A percentile compares a stretch with the other conserved stretches of the same genome.
These are phyloP conservation scores for Ceriagrion tenellum DNA, from an alignment of 2,888 invertebrate genomes.

Conservation along the genomic window DNA sequence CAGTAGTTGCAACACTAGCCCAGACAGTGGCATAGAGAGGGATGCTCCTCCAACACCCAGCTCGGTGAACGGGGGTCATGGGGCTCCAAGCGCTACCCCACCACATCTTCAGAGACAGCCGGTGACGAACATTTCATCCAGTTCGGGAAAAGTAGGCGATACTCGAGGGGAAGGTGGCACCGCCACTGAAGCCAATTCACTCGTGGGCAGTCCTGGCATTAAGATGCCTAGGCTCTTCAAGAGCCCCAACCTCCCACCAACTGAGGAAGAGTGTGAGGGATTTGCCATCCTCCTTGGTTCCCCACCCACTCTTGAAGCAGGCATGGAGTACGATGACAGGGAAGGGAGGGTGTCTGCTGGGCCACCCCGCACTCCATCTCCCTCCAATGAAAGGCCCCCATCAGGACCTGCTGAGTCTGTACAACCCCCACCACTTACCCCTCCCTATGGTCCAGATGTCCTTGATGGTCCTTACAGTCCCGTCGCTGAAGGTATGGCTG, in stretches of 20 bases:
- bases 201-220: slow-evolving; percentile 68
- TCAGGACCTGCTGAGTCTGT: slow-evolving; percentile 62
- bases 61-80: slow-evolving; percentile 74
- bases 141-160: slow-evolving; percentile 78
- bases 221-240: slow-evolving; percentile 71
- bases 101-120: slow-evolving; percentile 76
- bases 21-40: slow-evolving; percentile 92
- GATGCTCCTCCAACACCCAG: slow-evolving; percentile 81
- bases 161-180: slow-evolving; percentile 72
- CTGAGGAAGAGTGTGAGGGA: slow-evolving; percentile 51
- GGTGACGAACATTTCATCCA: slow-evolving; percentile 76
- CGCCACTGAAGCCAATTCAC: neutral
- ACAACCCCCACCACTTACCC: slow-evolving; percentile 71
- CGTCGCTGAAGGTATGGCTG: slow-evolving; percentile 71
- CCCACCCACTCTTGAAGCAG: slow-evolving; percentile 73
- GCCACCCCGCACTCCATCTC: slow-evolving; percentile 82
- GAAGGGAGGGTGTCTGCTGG: slow-evolving; percentile 76
- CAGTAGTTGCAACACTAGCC: slow-evolving; percentile 89
- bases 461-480: slow-evolving; percentile 75
- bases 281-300: slow-evolving; percentile 49
- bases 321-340: slow-evolving; percentile 75
- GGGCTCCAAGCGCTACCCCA: slow-evolving; percentile 72
- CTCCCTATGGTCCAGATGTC: slow-evolving; percentile 73
- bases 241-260: slow-evolving; percentile 51
- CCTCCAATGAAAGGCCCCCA: slow-evolving; percentile 75